Base-by-base conservation (phyloP, 2,113 vertebrate genomes). In the Brachyistius frenatus region DNA sequence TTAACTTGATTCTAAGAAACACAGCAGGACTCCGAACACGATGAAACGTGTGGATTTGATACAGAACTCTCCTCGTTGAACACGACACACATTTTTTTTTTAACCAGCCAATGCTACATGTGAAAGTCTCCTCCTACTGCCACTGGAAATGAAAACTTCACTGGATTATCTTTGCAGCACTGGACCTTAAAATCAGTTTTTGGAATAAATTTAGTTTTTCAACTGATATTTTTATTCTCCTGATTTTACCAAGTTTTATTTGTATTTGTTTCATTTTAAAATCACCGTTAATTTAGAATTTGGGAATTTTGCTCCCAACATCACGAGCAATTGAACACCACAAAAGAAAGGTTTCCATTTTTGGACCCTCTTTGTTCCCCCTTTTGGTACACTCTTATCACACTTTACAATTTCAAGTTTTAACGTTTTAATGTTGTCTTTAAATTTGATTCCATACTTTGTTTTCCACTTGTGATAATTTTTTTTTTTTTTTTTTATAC, bases 131-230 rank as follows among this genome's bases (percentile, higher is more conserved):
- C 60, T 81, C 41, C 32, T 70, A 63, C 16, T 68, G 55, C 60
- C 50, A 79, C 83, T 85, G 82, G 82, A 73, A 65, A 16, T 44
- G 41, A 84, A 62, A 56, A 9, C 30, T 31, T 80, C 79, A 82
- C 87, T 91, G 91, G 86, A 90, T 84, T 71, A 58, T 55, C 60
- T 65, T 74, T 46, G 15, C 46, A 63, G 73, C 85, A 87, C 89
- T 91, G 85, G 85, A 90, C 58, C 37, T 68, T 72, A 32, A 60
- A 71, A 14, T 23, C 15, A 31, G 23, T 35, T 33, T 60, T 49
- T 63, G 5, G 31, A 41, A 15, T 16, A 32, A 35, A 80, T 10
- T 33, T 73, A 2, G 31, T 3, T 60, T 68, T 66, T 57, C 10
- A 62, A 37, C 35, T 68, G 0, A 60, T 41, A 36, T 55, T 69